These are phyloP conservation scores for Garrulus glandarius DNA, from an alignment of 2,797 vertebrate species.

Conservation along the genomic window DNA sequence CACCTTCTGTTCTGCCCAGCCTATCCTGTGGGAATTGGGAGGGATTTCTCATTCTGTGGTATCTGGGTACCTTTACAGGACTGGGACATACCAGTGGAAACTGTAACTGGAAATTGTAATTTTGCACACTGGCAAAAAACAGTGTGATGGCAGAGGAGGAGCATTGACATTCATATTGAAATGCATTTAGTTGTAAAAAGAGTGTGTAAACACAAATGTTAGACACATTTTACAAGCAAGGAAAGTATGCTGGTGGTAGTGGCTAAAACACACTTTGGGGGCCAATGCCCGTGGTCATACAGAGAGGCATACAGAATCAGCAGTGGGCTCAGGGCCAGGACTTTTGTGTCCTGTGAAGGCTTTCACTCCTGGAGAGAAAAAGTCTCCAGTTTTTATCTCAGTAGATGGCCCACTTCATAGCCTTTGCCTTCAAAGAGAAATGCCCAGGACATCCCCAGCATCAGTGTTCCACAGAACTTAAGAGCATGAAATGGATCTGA, in stretches of 20 bases:
- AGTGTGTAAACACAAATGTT: background rate
- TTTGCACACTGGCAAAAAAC: background rate
- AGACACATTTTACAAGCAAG: background rate
- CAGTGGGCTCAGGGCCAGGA: background rate
- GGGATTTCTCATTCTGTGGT: background rate
- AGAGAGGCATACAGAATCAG: background rate
- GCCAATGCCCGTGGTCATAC: background rate
- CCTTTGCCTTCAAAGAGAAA: background rate
- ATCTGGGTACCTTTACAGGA: background rate
- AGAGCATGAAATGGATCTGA: background rate
- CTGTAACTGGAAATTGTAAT: fast-evolving
- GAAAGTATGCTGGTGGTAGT: background rate
- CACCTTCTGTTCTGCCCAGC: background rate
- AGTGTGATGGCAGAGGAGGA: background rate
- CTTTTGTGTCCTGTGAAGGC: fast-evolving
- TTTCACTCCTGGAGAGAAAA: background rate
- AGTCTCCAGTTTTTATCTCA: background rate
- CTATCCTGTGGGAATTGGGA: background rate
- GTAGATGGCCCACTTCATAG: background rate
- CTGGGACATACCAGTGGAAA: background rate
- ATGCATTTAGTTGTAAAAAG: background rate
- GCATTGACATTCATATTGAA: background rate
- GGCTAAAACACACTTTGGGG: background rate
- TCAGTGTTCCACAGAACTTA: background rate
- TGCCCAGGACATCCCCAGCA: background rate